These are phyloP conservation scores for Drosophila nigritarsus DNA, from an alignment of 2,888 invertebrate genomes.

Conservation along the genomic window DNA sequence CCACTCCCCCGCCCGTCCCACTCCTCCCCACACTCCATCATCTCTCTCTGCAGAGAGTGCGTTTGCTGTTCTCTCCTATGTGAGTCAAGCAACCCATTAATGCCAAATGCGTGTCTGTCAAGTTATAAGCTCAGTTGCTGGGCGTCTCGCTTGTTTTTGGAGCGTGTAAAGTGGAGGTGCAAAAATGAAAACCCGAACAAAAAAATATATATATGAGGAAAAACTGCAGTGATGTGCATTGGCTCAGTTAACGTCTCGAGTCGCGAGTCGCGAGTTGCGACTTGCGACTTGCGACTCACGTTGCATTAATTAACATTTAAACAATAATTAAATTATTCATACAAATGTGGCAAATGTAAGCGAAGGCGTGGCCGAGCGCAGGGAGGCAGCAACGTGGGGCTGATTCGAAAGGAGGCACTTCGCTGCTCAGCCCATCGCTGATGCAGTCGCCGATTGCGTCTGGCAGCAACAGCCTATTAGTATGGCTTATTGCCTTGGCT, in stretches of 20 bases:
- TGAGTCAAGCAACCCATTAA: constrained; percentile 74
- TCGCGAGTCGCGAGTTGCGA: constrained; percentile 23
- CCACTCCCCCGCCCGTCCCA: neutral
- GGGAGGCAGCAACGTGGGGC: neutral
- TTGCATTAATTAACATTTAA: constrained; percentile 84
- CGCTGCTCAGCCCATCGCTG: constrained; percentile 47
- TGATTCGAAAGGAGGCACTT: constrained; percentile 26
- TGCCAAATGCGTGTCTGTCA: constrained; percentile 83
- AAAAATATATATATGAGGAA: constrained; percentile 1
- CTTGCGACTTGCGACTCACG: constrained; percentile 60
- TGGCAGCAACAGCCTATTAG: constrained; percentile 73
- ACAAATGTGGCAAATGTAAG: constrained; percentile 76
- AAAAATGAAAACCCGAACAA: constrained; percentile 32
- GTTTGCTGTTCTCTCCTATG: constrained; percentile 2
- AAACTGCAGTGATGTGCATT: constrained; percentile 50
- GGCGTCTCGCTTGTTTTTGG: constrained; percentile 47
- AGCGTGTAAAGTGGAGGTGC: constrained; percentile 57
- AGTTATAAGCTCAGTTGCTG: constrained; percentile 69
- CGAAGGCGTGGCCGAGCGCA: constrained; percentile 25
- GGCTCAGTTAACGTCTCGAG: constrained; percentile 38
- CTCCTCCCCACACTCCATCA: neutral
- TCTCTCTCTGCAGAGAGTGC: neutral
- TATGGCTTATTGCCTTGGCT: constrained; percentile 75
- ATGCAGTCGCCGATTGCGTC: constrained; percentile 53
- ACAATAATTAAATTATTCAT: constrained; percentile 84